A percentile compares a stretch with the other conserved stretches of the same genome.
Evolutionary conservation across 2,113 vertebrate species (phyloP).

Genomic region (Pseudolaguvia tuberculata): DNA sequence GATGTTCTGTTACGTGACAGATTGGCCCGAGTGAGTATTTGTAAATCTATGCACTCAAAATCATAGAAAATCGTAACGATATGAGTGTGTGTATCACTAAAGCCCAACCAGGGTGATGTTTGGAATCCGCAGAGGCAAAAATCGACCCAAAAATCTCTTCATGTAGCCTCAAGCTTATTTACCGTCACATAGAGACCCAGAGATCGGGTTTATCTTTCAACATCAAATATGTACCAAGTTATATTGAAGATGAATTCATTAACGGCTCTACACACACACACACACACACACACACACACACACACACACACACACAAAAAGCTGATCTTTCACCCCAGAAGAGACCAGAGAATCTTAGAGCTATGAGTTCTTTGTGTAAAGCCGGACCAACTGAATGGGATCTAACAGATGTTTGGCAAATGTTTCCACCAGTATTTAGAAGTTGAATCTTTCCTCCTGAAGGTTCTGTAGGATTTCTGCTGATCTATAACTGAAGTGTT

Average conservation of each 20-base stretch:
- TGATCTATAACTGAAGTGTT: background rate
- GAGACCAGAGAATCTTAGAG: background rate
- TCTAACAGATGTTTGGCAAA: background rate
- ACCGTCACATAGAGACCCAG: background rate
- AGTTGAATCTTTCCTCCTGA: conserved; percentile 13
- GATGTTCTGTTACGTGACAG: conserved; percentile 89
- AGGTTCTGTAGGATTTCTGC: background rate
- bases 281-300: too few species aligned
- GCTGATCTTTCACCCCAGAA: background rate
- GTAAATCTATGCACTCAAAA: background rate
- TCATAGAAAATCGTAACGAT: background rate
- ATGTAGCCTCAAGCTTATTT: background rate
- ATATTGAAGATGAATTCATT: background rate
- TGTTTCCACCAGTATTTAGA: conserved; percentile 21
- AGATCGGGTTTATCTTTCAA: background rate
- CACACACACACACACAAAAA: background rate
- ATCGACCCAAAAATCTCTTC: background rate
- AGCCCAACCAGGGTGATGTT: background rate
- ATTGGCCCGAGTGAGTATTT: conserved; percentile 87
- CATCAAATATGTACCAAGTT: background rate
- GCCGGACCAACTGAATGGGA: background rate
- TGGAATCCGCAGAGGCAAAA: background rate
- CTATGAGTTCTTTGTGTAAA: conserved; percentile 6
- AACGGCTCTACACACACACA: background rate
- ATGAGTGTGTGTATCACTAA: background rate